These are phyloP conservation scores for Agapornis roseicollis DNA, from an alignment of 2,113 vertebrate genomes.

Conservation along the genomic window DNA sequence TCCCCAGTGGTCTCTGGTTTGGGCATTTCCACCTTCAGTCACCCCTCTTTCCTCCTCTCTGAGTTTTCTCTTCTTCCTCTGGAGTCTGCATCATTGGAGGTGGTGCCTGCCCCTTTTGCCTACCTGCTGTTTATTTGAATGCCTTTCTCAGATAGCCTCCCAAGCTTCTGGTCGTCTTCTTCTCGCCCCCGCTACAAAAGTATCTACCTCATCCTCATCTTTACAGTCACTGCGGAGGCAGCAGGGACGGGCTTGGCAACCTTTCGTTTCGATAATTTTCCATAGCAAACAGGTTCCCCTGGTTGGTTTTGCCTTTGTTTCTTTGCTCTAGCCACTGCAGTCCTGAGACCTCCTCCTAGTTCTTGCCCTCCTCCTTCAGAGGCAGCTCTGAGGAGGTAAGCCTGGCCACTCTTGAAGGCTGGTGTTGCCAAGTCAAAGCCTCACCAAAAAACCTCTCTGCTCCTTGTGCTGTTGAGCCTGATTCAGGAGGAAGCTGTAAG, in stretches of 20 bases:
- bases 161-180: not conserved
- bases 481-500: not conserved
- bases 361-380: not conserved
- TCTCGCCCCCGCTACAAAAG: accelerated
- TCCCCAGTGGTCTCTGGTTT: accelerated
- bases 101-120: accelerated
- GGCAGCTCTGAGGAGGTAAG: not conserved
- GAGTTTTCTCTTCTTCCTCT: not conserved
- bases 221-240: not conserved
- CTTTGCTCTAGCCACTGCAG: not conserved
- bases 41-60: not conserved
- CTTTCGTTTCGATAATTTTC: not conserved
- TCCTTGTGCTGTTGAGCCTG: not conserved
- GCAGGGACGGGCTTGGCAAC: not conserved
- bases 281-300: not conserved
- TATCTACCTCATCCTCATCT: not conserved
- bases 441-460: not conserved
- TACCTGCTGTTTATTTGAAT: not conserved
- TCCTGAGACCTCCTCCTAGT: not conserved
- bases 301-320: not conserved
- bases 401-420: not conserved
- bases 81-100: not conserved
- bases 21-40: not conserved
- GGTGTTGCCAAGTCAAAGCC: not conserved
- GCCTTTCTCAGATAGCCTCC: not conserved